Base-by-base conservation (phyloP, 2,888 invertebrate genomes). In the Pterostichus niger region DNA sequence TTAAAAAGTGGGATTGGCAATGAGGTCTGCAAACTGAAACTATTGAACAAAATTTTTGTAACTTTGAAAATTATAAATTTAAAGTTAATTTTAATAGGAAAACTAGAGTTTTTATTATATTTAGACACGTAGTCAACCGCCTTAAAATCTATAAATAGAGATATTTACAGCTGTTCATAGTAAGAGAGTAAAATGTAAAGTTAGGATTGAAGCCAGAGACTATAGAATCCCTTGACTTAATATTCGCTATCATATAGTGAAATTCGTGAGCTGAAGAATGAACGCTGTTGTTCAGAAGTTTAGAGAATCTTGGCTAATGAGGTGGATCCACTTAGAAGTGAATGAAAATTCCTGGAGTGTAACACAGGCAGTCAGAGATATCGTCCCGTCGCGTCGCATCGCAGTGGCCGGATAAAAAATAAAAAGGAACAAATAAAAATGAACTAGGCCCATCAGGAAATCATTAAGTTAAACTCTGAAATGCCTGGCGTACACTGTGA, bases 381-480 rank as follows among this genome's bases (percentile, higher is more conserved):
- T 81, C 81, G 56, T 71, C 64, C 64, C 68, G 68, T 44, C 44
- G 59, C 64, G 68, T 71, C 68, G 11, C 35, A 35, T 11, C 33
- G 40, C 64, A n/a, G 64, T 33, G 54, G 56, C 13, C 52, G 73
- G 40, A 81, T 54, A 81, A 71, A 81, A 81, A 81, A 71, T 54
- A 68, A 64, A 81, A 54, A 81, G 40, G 68, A 71, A 31, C 52
- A 82, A 82, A 73, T 73, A 82, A 73, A 82, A 82, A 49, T 59
- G 76, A 59, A 82, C 59, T 68, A 76, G 76, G 76, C 40, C 77
- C 83, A 83, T 83, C 77, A 83, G 83, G 83, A 83, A 83, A 83
- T 83, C 83, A 83, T 83, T 83, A 83, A 77, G 77, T 49, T 83
- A 77, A 83, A 83, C 64, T 83, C 68, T 77, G 77, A 76, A 83